Percentiles rank a stretch among this genome's conserved stretches.
phyloP scores from a whole-genome alignment of 1,140 invertebrate genomes.

The Tribolium madens region DNA sequence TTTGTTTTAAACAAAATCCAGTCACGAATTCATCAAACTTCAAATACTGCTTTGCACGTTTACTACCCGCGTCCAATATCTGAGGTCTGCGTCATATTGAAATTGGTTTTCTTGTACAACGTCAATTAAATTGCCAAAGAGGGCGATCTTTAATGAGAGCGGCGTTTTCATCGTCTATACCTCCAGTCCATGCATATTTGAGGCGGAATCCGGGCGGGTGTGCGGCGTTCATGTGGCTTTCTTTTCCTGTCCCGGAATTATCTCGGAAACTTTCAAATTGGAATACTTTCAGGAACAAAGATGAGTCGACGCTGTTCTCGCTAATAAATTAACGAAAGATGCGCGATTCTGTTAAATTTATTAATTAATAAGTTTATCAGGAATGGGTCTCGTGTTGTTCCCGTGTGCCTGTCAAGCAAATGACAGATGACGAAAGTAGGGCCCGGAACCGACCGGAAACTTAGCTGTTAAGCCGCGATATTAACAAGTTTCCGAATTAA shows the following conservation, averaged over 20 bases:
- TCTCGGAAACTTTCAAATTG: conserved; percentile 28
- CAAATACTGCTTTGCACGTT: neutral
- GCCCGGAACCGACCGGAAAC: conserved; percentile 25
- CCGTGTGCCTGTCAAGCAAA: conserved; percentile 3
- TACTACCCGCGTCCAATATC: neutral
- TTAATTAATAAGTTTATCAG: conserved; percentile 38
- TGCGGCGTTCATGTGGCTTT: neutral
- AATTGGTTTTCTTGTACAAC: conserved; percentile 37
- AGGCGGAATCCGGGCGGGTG: neutral
- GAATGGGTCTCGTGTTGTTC: conserved; percentile 13
- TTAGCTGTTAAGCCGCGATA: conserved; percentile 22
- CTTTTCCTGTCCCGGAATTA: neutral
- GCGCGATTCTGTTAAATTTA: conserved; percentile 23
- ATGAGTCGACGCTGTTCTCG: neutral
- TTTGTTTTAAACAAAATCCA: neutral
- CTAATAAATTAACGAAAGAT: conserved; percentile 29
- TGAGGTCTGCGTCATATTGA: conserved; percentile 19
- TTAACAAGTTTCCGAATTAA: conserved; percentile 34
- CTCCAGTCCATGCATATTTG: conserved; percentile 5
- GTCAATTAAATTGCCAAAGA: conserved; percentile 43
- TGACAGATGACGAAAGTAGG: conserved; percentile 32
- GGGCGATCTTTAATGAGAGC: conserved; percentile 3
- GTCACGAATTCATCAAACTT: neutral
- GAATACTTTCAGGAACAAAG: conserved; percentile 28
- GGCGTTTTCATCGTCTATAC: neutral